These are phyloP conservation scores for Megalops atlanticus DNA, from an alignment of 2,113 vertebrate species.

Conservation along the genomic window DNA sequence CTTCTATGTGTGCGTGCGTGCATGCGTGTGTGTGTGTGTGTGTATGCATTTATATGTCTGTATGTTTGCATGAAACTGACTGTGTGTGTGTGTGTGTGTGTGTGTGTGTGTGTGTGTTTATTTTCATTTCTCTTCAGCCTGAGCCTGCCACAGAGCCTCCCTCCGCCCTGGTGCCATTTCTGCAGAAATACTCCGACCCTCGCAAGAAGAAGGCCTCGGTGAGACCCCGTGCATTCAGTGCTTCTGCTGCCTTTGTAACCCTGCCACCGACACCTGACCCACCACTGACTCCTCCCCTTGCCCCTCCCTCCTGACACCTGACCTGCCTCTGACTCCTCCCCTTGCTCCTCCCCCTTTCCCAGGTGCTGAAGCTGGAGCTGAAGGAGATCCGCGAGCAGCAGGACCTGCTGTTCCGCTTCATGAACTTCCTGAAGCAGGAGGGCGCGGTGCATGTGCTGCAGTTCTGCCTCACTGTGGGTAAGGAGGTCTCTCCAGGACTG, in stretches of 20 bases:
- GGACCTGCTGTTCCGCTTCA: slow-evolving; percentile 96
- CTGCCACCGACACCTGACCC: background rate
- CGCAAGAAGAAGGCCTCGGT: slow-evolving; percentile 90
- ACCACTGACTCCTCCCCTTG: background rate
- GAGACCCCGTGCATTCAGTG: slow-evolving; percentile 49
- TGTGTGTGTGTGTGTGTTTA: background rate
- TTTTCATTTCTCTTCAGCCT: slow-evolving; percentile 68
- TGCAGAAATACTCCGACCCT: slow-evolving; percentile 89
- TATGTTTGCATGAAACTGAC: background rate
- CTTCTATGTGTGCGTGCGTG: background rate
- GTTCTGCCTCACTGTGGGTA: slow-evolving; percentile 94
- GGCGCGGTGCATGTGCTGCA: slow-evolving; percentile 94
- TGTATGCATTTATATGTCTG: background rate
- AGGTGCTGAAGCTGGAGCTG: slow-evolving; percentile 92
- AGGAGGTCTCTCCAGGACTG: slow-evolving; percentile 49
- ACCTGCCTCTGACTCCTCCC: background rate
- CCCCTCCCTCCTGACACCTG: background rate
- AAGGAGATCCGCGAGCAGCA: slow-evolving; percentile 94
- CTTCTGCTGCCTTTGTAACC: background rate
- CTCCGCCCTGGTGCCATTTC: slow-evolving; percentile 85
- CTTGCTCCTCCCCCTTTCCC: background rate
- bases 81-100: background rate
- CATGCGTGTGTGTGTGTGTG: background rate
- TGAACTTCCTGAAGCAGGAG: slow-evolving; percentile 98
- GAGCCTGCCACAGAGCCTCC: slow-evolving; percentile 86